A percentile compares a stretch with the other conserved stretches of the same genome.
These are phyloP conservation scores for Rhyacichthys aspro DNA, from an alignment of 2,797 vertebrate species.

Conservation along the genomic window DNA sequence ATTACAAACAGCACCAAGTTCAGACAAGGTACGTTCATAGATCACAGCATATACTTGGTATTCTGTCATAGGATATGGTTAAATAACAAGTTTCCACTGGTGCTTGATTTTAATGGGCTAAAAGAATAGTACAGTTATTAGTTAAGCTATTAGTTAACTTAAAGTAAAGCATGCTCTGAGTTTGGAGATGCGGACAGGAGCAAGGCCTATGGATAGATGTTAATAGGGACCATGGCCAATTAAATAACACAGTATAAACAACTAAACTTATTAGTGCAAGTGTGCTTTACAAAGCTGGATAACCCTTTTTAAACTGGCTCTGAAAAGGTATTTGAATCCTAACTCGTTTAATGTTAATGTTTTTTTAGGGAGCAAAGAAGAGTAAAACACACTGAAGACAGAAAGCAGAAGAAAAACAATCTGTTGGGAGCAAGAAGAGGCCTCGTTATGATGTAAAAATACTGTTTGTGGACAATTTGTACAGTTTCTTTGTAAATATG, in stretches of 20 bases:
- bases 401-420: slow-evolving; percentile 88
- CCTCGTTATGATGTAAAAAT: slow-evolving; percentile 71
- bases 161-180: too few species aligned
- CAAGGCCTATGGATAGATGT: too few species aligned
- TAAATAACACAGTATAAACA: too few species aligned
- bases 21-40: slow-evolving; percentile 79
- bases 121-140: too few species aligned
- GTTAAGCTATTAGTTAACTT: too few species aligned
- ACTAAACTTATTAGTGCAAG: too few species aligned
- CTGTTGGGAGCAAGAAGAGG: slow-evolving; percentile 85
- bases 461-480: slow-evolving; percentile 14
- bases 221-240: too few species aligned
- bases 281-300: too few species aligned
- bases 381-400: slow-evolving; percentile 69
- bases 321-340: neutral
- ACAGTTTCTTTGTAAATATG: slow-evolving; percentile 61
- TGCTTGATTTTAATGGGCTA: too few species aligned
- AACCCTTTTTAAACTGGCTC: too few species aligned
- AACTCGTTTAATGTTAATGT: neutral
- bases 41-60: neutral
- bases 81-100: too few species aligned
- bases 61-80: fast-evolving
- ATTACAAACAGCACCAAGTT: slow-evolving; percentile 86
- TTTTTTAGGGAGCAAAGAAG: slow-evolving; percentile 82
- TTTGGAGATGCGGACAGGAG: too few species aligned